Evolutionary conservation across 2,797 vertebrate genomes (phyloP).

Genomic region (Delichon dasypus): DNA sequence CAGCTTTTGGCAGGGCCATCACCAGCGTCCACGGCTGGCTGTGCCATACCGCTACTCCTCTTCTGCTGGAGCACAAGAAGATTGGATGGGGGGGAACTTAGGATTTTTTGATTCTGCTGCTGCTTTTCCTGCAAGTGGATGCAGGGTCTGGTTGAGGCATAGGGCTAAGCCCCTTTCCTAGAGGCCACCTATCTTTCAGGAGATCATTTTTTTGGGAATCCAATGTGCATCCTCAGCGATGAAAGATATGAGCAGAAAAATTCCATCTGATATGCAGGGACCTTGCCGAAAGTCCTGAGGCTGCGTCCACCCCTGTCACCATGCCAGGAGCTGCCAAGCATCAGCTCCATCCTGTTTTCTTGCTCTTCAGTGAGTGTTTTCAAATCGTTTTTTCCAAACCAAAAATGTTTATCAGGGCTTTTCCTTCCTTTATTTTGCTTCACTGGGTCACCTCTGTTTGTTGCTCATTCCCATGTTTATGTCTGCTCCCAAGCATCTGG

Average conservation of each 20-base stretch:
- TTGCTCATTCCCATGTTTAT: neutral
- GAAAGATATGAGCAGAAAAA: neutral
- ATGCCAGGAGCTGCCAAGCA: neutral
- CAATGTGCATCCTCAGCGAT: neutral
- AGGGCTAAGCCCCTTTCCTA: neutral
- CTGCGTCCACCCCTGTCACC: accelerated
- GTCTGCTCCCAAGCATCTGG: neutral
- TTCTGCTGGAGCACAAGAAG: neutral
- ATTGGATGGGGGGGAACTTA: neutral
- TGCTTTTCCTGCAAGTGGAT: neutral
- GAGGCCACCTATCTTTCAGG: neutral
- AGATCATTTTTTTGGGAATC: neutral
- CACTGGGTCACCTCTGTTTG: neutral
- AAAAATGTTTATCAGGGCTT: neutral
- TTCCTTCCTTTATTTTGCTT: neutral
- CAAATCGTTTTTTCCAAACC: neutral
- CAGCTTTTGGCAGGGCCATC: neutral
- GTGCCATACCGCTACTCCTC: accelerated
- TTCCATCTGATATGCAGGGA: neutral
- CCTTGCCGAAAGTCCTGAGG: accelerated
- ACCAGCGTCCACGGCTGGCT: neutral
- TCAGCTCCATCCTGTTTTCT: neutral
- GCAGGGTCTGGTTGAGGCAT: neutral
- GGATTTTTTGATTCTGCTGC: neutral
- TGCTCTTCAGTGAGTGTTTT: neutral